Evolutionary conservation across 2,797 vertebrate genomes (phyloP), one percentile per base, ranked within the genome.

Genomic region (Peromyscus nudipes): DNA sequence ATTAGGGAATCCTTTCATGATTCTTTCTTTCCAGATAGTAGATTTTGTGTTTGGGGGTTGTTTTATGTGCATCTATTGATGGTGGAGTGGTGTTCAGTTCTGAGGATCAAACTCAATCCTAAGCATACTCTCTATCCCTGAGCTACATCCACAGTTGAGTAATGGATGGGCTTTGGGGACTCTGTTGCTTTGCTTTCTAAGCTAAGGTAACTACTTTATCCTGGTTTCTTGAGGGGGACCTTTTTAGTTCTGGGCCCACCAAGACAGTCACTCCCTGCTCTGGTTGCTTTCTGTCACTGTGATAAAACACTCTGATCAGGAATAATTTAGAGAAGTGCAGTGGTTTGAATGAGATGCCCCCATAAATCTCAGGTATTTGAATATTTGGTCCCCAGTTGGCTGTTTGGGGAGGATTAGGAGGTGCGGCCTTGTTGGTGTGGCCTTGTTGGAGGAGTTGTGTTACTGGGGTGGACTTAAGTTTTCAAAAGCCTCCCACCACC

Each of bases 1-100:
- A 77, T 65, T 43, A 31, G 0, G 64, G 60, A 96, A 71, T 60
- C 34, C 40, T 87, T 37, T 94, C 52, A 71, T 65, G 37, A 40
- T 85, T 25, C 85, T 57, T 94, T 94, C n/a, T 76, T 85, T 88
- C 46, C n/a, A 84, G 43, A 60, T 6, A 80, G 40, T 43, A 88
- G 67, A 57, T 37, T 71, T 46, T 55, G 37, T 16, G 57, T 40
- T 73, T 87, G n/a, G 52, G n/a, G n/a, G 8, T 12, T 69, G 55
- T 88, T 73, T 57, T 57, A 7, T 37, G 11, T 73, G 8, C 13
- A 40, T 29, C 5, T 87, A 73, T 19, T 73, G 49, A 87, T 87
- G 67, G 25, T 71, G 19, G 16, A 71, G 49, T 55, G 9, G n/a
- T 67, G 10, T 76, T 90, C 25, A 8, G 27, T 67, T 43, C 86